A percentile compares a stretch with the other conserved stretches of the same genome.
These are phyloP conservation scores for Tretioscincus oriximinensis DNA, from an alignment of 2,113 vertebrate species.

Conservation along the genomic window DNA sequence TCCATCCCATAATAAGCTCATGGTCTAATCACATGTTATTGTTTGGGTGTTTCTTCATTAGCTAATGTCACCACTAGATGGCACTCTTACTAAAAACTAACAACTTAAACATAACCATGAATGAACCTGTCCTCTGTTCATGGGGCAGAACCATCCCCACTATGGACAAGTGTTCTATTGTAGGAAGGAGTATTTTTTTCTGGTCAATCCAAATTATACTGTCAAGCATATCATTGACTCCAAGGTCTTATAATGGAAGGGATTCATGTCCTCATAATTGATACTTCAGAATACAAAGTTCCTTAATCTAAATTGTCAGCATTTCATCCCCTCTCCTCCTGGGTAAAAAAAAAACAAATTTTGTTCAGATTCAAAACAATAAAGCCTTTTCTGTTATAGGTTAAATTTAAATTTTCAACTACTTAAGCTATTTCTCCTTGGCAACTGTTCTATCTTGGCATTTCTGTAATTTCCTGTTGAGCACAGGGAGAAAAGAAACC, in stretches of 20 bases:
- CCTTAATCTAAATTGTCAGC: neutral
- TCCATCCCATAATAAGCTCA: too few relatives aligned
- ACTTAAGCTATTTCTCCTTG: neutral
- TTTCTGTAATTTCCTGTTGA: neutral
- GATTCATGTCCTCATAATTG: constrained; percentile 5
- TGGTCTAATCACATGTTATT: too few relatives aligned
- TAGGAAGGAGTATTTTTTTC: neutral
- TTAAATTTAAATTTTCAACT: neutral
- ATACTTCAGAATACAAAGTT: constrained; percentile 23
- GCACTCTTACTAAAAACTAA: too few relatives aligned
- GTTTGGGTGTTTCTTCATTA: too few relatives aligned
- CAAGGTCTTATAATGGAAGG: neutral
- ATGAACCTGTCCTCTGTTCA: neutral
- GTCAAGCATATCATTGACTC: neutral
- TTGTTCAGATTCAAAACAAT: neutral
- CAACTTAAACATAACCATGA: too few relatives aligned
- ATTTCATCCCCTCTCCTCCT: neutral
- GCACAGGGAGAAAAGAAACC: neutral
- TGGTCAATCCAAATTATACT: neutral
- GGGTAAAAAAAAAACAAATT: neutral
- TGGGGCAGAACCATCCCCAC: too few relatives aligned
- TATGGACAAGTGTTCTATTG: neutral
- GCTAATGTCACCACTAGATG: too few relatives aligned
- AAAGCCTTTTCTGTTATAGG: neutral
- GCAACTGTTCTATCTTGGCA: neutral